Evolutionary conservation across 2,888 invertebrate genomes (phyloP), one percentile per base, ranked within the genome.

Genomic region (Agrochola litura): DNA sequence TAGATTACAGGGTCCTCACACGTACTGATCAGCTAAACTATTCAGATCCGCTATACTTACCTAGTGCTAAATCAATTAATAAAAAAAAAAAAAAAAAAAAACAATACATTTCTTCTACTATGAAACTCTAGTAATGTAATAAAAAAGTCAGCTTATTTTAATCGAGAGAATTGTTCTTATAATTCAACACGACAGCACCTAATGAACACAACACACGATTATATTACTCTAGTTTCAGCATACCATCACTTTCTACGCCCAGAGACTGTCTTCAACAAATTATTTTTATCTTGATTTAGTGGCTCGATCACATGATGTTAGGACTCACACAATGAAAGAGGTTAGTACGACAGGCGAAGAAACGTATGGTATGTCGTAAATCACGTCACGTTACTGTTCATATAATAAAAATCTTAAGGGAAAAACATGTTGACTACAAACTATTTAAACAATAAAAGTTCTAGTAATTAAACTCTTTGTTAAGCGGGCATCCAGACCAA

Each of bases 271-370:
- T 86, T 68, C 54, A 66, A 16, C 60, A 73, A 52, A 78, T 75
- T 85, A 84, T 84, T 85, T 87, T 76, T 85, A 86, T 84, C 84
- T 84, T 71, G 41, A 86, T 77, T 69, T 74, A 74, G 41, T 66
- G 30, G 49, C 70, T 61, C 67, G 77, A 84, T 85, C 85, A 86
- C 87, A 86, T 85, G 87, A 85, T 69, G 54, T 9, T 60, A 73
- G 60, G 30, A 69, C 70, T 60, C 25, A 22, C 61, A 82, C 86
- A 83, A 85, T 71, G 64, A 56, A 61, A 37, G 37, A 84, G 46
- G 76, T 82, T 77, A 61, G 60, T 76, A 68, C 43, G 77, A 79
- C 77, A 73, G 37, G 12, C 71, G 43, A 3, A 25, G 70, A 75
- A 69, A 80, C 70, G 12, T 71, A 66, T 52, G 65, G 56, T 25